phyloP scores from a whole-genome alignment of 1,140 invertebrate species.

The Leptinotarsa defecta region DNA sequence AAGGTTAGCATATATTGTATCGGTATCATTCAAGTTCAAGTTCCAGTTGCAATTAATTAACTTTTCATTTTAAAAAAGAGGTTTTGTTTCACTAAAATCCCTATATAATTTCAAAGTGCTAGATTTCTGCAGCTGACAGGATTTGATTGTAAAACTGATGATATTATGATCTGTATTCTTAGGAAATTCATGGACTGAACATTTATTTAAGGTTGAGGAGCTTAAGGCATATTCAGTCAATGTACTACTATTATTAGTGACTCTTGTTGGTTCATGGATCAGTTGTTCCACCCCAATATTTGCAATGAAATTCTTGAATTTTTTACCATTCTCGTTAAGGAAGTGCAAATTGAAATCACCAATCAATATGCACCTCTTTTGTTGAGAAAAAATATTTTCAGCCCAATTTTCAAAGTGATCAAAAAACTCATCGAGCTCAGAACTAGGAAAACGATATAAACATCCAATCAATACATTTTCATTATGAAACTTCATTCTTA shows the following conservation, averaged over 20 bases:
- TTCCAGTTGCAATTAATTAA: too few relatives aligned
- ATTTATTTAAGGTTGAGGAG: not conserved
- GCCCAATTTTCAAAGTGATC: slow-evolving; percentile 1
- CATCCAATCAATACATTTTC: not conserved
- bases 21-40: too few relatives aligned
- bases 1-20: too few relatives aligned
- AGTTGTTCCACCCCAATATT: not conserved
- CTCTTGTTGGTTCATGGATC: not conserved
- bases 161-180: too few relatives aligned
- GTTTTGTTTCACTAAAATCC: too few relatives aligned
- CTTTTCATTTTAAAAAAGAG: too few relatives aligned
- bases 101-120: not conserved
- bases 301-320: not conserved
- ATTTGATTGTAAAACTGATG: too few relatives aligned
- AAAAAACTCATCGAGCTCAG: not conserved
- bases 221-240: not conserved
- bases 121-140: too few relatives aligned
- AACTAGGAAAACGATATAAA: slow-evolving; percentile 4
- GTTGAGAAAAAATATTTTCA: not conserved
- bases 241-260: not conserved
- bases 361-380: not conserved
- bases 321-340: not conserved
- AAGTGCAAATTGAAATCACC: not conserved
- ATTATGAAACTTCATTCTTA: not conserved
- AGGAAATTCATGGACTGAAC: too few relatives aligned